A percentile compares a stretch with the other conserved stretches of the same genome.
phyloP scores from a whole-genome alignment of 2,888 invertebrate species.

The Steinernema hermaphroditum region DNA sequence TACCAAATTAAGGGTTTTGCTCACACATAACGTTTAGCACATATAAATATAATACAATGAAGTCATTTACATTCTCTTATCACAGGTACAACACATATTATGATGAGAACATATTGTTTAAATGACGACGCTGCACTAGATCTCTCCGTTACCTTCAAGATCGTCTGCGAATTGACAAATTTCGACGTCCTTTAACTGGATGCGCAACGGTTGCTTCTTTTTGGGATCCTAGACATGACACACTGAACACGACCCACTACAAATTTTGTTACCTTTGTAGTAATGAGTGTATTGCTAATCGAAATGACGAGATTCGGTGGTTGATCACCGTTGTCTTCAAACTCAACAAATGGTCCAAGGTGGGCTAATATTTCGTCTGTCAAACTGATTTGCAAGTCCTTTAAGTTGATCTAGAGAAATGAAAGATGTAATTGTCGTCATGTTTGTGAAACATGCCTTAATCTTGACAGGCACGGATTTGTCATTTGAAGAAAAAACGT shows the following conservation, averaged over 20 bases:
- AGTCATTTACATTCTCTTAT: too few species aligned
- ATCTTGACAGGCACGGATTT: constrained; percentile 35
- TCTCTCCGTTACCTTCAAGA: constrained; percentile 51
- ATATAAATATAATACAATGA: too few species aligned
- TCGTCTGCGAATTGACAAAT: constrained; percentile 33
- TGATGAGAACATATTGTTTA: too few species aligned
- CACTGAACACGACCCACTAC: neutral
- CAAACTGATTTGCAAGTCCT: constrained; percentile 40
- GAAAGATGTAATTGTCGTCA: too few species aligned
- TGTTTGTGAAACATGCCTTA: too few species aligned
- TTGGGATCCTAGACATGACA: constrained; percentile 43
- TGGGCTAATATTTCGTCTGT: constrained; percentile 56
- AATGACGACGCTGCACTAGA: too few species aligned
- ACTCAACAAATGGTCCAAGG: constrained; percentile 51
- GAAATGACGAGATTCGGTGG: constrained; percentile 42
- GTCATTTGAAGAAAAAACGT: constrained; percentile 32
- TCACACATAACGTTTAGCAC: too few species aligned
- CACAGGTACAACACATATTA: too few species aligned
- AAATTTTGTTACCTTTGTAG: constrained; percentile 45
- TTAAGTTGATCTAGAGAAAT: constrained; percentile 39
- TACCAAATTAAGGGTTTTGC: too few species aligned
- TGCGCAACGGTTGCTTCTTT: constrained; percentile 50
- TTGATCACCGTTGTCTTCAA: constrained; percentile 49
- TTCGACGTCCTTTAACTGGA: constrained; percentile 42
- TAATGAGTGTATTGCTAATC: constrained; percentile 48